phyloP scores from a whole-genome alignment of 2,113 vertebrate species.

The Psittacula cyanocephala region DNA sequence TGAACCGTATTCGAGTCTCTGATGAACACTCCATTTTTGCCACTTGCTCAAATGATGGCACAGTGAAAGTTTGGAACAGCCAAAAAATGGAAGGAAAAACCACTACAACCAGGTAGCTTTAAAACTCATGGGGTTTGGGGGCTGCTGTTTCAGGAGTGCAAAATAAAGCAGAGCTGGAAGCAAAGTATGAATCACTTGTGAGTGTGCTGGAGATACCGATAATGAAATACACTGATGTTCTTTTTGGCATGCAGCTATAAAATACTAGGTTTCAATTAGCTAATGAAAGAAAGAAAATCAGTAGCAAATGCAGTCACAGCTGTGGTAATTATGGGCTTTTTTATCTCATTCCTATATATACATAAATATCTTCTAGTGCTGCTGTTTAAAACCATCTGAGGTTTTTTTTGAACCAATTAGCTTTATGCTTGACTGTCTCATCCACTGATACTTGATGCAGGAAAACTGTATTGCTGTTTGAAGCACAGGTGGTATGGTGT shows the following conservation, averaged over 20 bases:
- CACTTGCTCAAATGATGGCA: constrained; percentile 95
- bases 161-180: background rate
- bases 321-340: background rate
- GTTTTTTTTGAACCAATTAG: background rate
- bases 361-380: background rate
- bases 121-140: background rate
- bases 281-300: background rate
- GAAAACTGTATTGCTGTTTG: background rate
- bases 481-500: background rate
- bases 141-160: background rate
- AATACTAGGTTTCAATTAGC: background rate
- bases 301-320: background rate
- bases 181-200: background rate
- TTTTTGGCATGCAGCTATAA: background rate
- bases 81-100: constrained; percentile 99
- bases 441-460: background rate
- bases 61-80: constrained; percentile 98
- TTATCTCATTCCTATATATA: background rate
- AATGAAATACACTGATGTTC: background rate
- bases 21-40: constrained; percentile 97
- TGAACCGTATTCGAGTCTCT: constrained; percentile 93
- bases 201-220: background rate
- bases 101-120: constrained; percentile 89
- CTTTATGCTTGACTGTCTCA: background rate
- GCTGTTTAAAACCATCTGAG: background rate